Base-by-base conservation (phyloP, 2,113 vertebrate genomes). In the Sorex fumeus region DNA sequence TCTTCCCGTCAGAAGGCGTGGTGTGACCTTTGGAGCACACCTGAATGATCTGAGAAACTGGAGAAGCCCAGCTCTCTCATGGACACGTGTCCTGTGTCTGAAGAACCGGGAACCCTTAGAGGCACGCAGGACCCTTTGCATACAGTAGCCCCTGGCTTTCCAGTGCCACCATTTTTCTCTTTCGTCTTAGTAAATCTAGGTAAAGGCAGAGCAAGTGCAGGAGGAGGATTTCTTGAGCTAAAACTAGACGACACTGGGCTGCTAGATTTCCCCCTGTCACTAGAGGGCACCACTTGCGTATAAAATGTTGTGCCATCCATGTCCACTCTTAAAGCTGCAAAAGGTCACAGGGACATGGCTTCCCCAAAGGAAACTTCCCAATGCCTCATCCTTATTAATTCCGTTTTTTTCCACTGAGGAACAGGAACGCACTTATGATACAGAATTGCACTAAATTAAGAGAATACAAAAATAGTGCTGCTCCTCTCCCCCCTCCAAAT, bases 271-370 rank as follows among this genome's bases (percentile, higher is more conserved):
- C 23, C 30, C 19, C 32, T 3, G 15, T 30, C 96, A 78, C 94
- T 92, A 96, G 96, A 87, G 95, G 95, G 91, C 94, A 45, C 88
- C 57, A 95, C 50, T 0, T 74, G 76, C 91, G 62, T 13, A 0
- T 43, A 50, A 86, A 94, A 95, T 88, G 4, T 21, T 40, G 30
- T 4, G 1, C 7, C 0, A 0, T 0, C 23, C 19, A 12, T 0
- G 6, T 16, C 40, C 18, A 3, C 3, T 66, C 53, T 75, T 80
- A 85, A 53, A 18, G 47, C 1, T 11, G 23, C 36, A 47, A 40
- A 84, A 88, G 0, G 5, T 67, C 53, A 32, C 79, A 11, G 0
- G 36, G 45, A 27, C 80, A 62, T 6, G 27, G 19, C 25, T 66
- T 60, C 28, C 23, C 34, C 27, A 67, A n/a, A 71, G 15, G 27